Conservation (phyloP, 2,888 invertebrate genomes). For the Tinea pellionella region DNA sequence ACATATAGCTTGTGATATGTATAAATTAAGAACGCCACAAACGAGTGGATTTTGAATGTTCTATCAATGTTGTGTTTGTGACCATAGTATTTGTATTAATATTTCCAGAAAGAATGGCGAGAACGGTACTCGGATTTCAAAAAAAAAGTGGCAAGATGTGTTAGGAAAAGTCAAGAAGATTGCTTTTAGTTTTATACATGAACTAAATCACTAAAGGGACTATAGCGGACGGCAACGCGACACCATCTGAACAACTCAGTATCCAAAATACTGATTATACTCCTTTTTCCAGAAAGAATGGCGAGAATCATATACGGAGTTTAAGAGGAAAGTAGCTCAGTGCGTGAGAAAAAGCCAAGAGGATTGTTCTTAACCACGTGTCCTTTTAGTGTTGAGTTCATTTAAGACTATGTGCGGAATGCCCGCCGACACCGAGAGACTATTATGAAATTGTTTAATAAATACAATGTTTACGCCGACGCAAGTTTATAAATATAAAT, state of each 20-base stretch:
- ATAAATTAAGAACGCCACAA: not conserved
- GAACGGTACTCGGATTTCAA: slow-evolving; percentile 97
- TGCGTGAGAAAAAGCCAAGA: slow-evolving; percentile 99
- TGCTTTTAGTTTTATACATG: slow-evolving; percentile 78
- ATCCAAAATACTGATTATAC: slow-evolving; percentile 30
- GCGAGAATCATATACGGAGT: slow-evolving; percentile 96
- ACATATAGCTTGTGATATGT: too few relatives aligned
- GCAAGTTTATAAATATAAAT: slow-evolving; percentile 56
- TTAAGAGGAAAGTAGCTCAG: slow-evolving; percentile 96
- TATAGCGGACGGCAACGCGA: slow-evolving; percentile 33
- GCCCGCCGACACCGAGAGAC: not conserved
- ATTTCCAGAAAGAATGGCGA: slow-evolving; percentile 96
- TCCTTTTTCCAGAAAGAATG: slow-evolving; percentile 92
- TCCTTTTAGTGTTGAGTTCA: slow-evolving; percentile 36
- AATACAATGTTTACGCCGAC: slow-evolving; percentile 58
- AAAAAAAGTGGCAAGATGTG: slow-evolving; percentile 97
- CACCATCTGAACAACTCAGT: slow-evolving; percentile 17
- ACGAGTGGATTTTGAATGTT: not conserved
- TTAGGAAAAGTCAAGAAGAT: slow-evolving; percentile 98
- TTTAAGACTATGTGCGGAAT: not conserved
- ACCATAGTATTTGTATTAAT: slow-evolving; percentile 1
- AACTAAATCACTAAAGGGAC: not conserved
- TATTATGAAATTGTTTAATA: slow-evolving; percentile 25
- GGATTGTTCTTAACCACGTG: slow-evolving; percentile 88
- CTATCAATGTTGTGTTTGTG: not conserved